phyloP scores from a whole-genome alignment of 2,797 vertebrate species.

The Smutsia temminckii region DNA sequence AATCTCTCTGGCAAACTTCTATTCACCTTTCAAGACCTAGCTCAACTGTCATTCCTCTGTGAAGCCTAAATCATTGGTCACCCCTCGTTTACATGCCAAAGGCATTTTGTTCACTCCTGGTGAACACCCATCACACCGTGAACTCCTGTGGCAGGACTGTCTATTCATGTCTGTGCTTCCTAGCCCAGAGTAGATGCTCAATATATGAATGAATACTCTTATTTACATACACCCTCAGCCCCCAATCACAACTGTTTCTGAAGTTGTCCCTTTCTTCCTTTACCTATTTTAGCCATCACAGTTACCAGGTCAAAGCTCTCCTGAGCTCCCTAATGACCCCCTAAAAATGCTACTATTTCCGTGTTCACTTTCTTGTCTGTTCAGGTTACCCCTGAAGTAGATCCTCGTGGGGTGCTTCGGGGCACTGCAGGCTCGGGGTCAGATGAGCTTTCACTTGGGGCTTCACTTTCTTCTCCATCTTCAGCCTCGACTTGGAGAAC shows the following conservation, averaged over 20 bases:
- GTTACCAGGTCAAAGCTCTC: neutral
- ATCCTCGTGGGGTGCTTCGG: conserved; percentile 66
- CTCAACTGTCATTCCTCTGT: neutral
- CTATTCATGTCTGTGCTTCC: neutral
- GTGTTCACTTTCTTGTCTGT: neutral
- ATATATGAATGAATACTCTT: neutral
- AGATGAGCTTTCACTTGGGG: conserved; percentile 68
- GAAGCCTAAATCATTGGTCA: neutral
- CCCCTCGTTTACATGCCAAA: neutral
- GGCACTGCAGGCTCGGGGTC: conserved; percentile 77
- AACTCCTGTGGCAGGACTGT: neutral
- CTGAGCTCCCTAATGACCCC: neutral
- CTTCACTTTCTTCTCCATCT: conserved; percentile 79
- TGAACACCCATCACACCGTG: neutral
- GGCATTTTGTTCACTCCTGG: neutral
- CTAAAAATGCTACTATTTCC: neutral
- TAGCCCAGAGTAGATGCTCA: neutral
- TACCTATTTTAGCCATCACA: neutral
- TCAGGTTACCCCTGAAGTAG: conserved; percentile 75
- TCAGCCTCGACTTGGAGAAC: conserved; percentile 85
- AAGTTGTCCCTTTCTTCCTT: neutral
- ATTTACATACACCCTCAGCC: neutral
- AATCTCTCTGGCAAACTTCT: neutral
- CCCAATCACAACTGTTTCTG: neutral
- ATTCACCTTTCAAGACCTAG: neutral